Conservation (phyloP, 2,113 vertebrate species). For the Bujurquina vittata region DNA sequence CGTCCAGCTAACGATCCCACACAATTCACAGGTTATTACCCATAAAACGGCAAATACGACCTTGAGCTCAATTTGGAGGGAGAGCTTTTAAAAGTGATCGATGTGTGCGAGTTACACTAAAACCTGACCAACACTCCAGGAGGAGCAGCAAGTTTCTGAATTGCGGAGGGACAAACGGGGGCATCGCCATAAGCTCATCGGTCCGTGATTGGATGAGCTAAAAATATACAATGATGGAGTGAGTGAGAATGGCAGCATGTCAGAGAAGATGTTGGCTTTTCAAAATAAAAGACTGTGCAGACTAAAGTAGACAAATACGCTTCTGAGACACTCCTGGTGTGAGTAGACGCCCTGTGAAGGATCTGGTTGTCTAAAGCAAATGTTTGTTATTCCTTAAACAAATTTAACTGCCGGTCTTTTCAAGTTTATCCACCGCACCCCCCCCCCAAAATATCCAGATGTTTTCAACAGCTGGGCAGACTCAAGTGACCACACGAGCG, state of each 20-base stretch:
- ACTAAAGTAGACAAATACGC: not conserved
- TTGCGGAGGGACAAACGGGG: not conserved
- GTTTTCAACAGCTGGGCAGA: too few relatives aligned
- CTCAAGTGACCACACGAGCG: too few relatives aligned
- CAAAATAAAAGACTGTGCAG: not conserved
- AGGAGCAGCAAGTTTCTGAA: not conserved
- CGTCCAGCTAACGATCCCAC: not conserved
- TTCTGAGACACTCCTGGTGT: not conserved
- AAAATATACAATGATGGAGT: not conserved
- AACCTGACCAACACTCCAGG: not conserved
- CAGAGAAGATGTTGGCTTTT: not conserved
- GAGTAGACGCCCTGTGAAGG: not conserved
- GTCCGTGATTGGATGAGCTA: not conserved
- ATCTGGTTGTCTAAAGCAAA: not conserved
- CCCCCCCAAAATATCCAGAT: too few relatives aligned
- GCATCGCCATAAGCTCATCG: not conserved
- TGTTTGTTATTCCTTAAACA: not conserved
- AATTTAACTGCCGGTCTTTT: not conserved
- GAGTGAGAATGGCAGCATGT: not conserved
- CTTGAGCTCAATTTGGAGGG: not conserved
- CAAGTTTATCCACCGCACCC: not conserved
- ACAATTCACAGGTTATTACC: not conserved
- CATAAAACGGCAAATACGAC: not conserved
- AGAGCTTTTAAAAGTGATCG: not conserved
- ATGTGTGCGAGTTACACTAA: not conserved